Percentiles rank a stretch among this genome's conserved stretches.
Conservation (phyloP, 2,797 vertebrate species). For the Scyliorhinus canicula region DNA sequence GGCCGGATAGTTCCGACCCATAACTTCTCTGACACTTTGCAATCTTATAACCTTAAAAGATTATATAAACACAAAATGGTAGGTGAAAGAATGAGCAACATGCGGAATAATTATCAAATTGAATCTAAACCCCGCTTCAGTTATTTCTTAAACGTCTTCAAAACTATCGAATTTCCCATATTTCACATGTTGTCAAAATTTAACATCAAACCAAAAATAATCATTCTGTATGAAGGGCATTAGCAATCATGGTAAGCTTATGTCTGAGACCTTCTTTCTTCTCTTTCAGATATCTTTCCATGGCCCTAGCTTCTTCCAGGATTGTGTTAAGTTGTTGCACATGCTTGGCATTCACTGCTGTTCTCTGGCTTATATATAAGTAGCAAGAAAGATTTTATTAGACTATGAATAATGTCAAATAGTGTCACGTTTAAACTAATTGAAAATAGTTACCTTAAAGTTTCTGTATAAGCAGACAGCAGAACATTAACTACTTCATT, state of each 20-base stretch:
- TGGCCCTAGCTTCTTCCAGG: constrained; percentile 56
- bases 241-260: constrained; percentile 54
- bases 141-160: background rate
- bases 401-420: background rate
- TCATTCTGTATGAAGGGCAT: constrained; percentile 47
- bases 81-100: background rate
- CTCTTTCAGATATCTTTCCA: constrained; percentile 58
- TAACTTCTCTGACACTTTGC: background rate
- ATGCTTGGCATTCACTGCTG: constrained; percentile 56
- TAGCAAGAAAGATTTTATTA: constrained; percentile 40
- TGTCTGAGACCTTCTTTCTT: constrained; percentile 59
- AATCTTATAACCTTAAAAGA: background rate
- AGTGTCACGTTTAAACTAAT: constrained; percentile 29
- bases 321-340: constrained; percentile 59
- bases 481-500: constrained; percentile 58
- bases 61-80: background rate
- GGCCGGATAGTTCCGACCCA: no score
- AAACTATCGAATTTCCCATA: background rate
- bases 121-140: background rate
- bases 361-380: constrained; percentile 56
- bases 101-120: background rate
- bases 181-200: background rate
- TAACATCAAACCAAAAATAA: background rate
- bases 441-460: constrained; percentile 60
- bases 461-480: constrained; percentile 58